These are phyloP conservation scores for Corythornis cristatus DNA, from an alignment of 2,113 vertebrate genomes.

Conservation along the genomic window DNA sequence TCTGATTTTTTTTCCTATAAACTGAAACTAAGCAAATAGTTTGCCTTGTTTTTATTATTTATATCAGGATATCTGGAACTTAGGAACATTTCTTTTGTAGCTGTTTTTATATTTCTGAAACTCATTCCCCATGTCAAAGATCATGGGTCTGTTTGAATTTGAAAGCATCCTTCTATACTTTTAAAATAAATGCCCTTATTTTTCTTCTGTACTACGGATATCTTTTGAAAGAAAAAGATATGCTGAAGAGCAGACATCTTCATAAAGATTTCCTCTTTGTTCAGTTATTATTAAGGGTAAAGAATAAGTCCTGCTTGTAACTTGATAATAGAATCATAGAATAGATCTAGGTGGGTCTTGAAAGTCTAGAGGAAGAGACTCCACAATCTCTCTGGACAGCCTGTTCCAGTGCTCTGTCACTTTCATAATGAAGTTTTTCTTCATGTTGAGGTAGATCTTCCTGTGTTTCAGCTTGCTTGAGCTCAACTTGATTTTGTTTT, in stretches of 20 bases:
- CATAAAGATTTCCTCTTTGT: neutral
- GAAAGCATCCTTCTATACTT: neutral
- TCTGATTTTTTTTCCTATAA: neutral
- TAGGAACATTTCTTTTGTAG: neutral
- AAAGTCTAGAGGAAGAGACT: no score
- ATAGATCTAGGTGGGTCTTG: no score
- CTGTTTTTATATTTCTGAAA: neutral
- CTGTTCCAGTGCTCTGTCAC: no score
- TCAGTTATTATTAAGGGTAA: neutral
- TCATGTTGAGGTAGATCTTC: no score
- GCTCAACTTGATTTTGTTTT: neutral
- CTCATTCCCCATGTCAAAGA: neutral
- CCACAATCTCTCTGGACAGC: no score
- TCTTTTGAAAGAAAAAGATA: neutral
- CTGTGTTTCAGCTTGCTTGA: no score
- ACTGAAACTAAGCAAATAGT: neutral
- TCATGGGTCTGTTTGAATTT: neutral
- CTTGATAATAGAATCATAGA: neutral
- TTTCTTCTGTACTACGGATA: neutral
- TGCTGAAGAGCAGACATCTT: neutral
- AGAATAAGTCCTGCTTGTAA: neutral
- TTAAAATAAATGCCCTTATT: neutral
- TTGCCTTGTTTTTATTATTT: neutral
- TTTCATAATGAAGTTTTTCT: no score
- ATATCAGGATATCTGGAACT: neutral